Percentiles rank a stretch among this genome's conserved stretches.
Conservation (phyloP, 2,888 invertebrate genomes). For the Aphidius colemani region DNA sequence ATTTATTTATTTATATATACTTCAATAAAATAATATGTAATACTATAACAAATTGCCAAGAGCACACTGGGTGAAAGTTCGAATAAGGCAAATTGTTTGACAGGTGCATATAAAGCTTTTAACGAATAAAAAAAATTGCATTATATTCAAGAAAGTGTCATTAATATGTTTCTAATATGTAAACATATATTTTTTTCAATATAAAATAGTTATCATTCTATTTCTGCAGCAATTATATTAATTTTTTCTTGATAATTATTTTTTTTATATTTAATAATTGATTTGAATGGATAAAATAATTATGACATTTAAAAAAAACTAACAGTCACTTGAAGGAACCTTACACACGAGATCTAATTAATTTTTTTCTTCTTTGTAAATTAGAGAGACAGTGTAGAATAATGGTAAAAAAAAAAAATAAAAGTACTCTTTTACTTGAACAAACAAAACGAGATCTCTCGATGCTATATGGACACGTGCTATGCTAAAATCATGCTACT, state of each 20-base stretch:
- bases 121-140: too few relatives aligned
- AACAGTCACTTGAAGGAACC: slow-evolving; percentile 4
- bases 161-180: too few relatives aligned
- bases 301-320: background rate
- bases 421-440: slow-evolving; percentile 51
- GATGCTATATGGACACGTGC: slow-evolving; percentile 49
- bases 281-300: background rate
- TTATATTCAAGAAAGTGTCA: too few relatives aligned
- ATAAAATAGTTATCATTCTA: too few relatives aligned
- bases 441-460: slow-evolving; percentile 46
- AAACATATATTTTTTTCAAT: too few relatives aligned
- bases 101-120: background rate
- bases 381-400: slow-evolving; percentile 40
- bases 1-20: too few relatives aligned
- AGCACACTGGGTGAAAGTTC: slow-evolving; percentile 14
- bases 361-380: slow-evolving; percentile 35
- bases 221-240: too few relatives aligned
- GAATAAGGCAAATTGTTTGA: slow-evolving; percentile 8
- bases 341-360: slow-evolving; percentile 35
- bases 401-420: slow-evolving; percentile 30
- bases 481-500: slow-evolving; percentile 57
- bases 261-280: too few relatives aligned
- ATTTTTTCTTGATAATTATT: too few relatives aligned
- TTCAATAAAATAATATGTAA: background rate
- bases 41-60: slow-evolving; percentile 13